Evolutionary conservation across 2,888 invertebrate genomes (phyloP), one percentile per base, ranked within the genome.

Genomic region (Linyphia triangularis): DNA sequence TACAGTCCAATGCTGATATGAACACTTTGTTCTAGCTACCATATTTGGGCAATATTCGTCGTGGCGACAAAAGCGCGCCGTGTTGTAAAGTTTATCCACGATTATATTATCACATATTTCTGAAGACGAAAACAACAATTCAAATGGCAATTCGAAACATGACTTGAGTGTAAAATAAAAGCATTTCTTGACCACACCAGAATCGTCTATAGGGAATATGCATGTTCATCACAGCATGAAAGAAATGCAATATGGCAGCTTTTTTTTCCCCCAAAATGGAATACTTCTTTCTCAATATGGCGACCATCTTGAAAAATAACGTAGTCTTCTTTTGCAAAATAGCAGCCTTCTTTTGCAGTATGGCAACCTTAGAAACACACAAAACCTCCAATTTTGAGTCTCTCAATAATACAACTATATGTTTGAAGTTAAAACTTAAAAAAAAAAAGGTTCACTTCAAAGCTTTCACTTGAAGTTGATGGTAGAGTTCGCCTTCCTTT

Each of bases 181-280:
- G 33, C 33, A 33, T 6, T 9, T 33, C 33, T 6, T 9, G 16
- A n/a, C 51, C 51, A 51, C n/a, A 51, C 51, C 33, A 33, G 4
- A 51, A 51, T n/a, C 13, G 51, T 51, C 51, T n/a, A 51, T 51
- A n/a, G 51, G n/a, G n/a, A 51, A 51, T 51, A n/a, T 5, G 51
- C 51, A 30, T 67, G 59, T 61, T 33, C 69, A 81, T 69, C 81
- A 81, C 81, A 81, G 81, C 30, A 70, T 37, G 79, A 69, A 30
- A 30, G 28, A 75, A 75, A 26, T 51, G 51, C 51, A 16, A 40
- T 40, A 51, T n/a, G n/a, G n/a, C n/a, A n/a, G n/a, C n/a, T n/a
- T n/a, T n/a, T n/a, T n/a, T n/a, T n/a, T n/a, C n/a, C n/a, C n/a
- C n/a, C 51, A 0, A 13, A 9, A 51, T 16, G 16, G n/a, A 2